Base-by-base conservation (phyloP, 2,113 vertebrate species). In the Pelecanus crispus region DNA sequence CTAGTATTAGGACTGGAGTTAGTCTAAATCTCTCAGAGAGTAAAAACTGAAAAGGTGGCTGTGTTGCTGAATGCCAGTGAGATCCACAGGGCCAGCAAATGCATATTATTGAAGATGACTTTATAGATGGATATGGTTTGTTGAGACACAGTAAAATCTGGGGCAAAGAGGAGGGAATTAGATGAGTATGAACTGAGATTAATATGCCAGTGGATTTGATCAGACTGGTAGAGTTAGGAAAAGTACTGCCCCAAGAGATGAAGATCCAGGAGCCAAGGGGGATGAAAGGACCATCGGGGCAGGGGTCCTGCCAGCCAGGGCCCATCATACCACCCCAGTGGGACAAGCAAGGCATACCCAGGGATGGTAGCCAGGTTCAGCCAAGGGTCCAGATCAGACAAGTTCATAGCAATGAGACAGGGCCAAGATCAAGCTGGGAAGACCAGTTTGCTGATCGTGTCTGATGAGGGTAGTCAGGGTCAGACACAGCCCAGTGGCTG, bases 401-500 rank as follows among this genome's bases (percentile, higher is more conserved):
- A 52, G 21, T 12, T 50, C 40, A 24, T 1, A 3, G 62, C 62
- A 84, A 29, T 24, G 68, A 90, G 49, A 32, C 29, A 47, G 32
- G 8, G 40, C 36, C 13, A 32, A 56, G 17, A 19, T 7, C 42
- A 49, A 45, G 4, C 5, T 31, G 38, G 56, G n/a, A 77, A 58
- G 7, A n/a, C 50, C 38, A 31, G 8, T 19, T 78, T 80, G 10
- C 71, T 75, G 9, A 29, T 68, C 47, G 28, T 40, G 31, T 72
- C 32, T 89, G 26, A 50, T 42, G 29, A 29, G 7, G 7, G 8
- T 36, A 67, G 20, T 11, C 19, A 84, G 32, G 9, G 32, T 47
- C 15, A 19, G 31, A 49, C 17, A 81, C 0, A 40, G 28, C 8
- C 22, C 56, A 0, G 0, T 34, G 1, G 7, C 19, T 58, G 13